Evolutionary conservation across 2,888 invertebrate genomes (phyloP).

Genomic region (Unio pictorum): DNA sequence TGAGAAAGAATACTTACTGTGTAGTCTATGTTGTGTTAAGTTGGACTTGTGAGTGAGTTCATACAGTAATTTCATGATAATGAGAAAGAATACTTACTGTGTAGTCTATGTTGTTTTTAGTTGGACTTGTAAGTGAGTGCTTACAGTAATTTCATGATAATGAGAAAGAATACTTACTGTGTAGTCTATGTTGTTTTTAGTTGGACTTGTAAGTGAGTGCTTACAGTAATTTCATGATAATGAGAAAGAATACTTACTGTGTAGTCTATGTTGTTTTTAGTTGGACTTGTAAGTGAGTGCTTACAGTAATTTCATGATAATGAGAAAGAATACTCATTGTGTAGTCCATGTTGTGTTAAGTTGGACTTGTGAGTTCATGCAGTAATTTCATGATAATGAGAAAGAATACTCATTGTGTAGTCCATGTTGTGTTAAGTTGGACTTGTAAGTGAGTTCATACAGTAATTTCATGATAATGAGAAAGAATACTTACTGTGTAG

Average conservation of each 20-base stretch:
- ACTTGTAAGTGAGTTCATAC: neutral
- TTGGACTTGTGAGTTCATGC: neutral
- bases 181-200: slow-evolving; percentile 22
- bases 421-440: slow-evolving; percentile 8
- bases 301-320: neutral
- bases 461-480: neutral
- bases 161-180: slow-evolving; percentile 23
- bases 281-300: neutral
- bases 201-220: neutral
- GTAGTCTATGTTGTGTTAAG: slow-evolving; percentile 21
- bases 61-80: neutral
- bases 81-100: slow-evolving; percentile 23
- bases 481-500: slow-evolving; percentile 33
- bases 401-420: slow-evolving; percentile 33
- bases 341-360: slow-evolving; percentile 22
- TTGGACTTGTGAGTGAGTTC: neutral
- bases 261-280: slow-evolving; percentile 21
- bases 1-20: slow-evolving; percentile 23
- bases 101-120: slow-evolving; percentile 22
- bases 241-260: slow-evolving; percentile 23
- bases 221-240: neutral
- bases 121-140: neutral
- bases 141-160: neutral
- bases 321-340: slow-evolving; percentile 23
- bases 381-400: neutral